Percentiles rank a stretch among this genome's conserved stretches.
Evolutionary conservation across 2,113 vertebrate species (phyloP).

Genomic region (Rhodinocichla rosea): DNA sequence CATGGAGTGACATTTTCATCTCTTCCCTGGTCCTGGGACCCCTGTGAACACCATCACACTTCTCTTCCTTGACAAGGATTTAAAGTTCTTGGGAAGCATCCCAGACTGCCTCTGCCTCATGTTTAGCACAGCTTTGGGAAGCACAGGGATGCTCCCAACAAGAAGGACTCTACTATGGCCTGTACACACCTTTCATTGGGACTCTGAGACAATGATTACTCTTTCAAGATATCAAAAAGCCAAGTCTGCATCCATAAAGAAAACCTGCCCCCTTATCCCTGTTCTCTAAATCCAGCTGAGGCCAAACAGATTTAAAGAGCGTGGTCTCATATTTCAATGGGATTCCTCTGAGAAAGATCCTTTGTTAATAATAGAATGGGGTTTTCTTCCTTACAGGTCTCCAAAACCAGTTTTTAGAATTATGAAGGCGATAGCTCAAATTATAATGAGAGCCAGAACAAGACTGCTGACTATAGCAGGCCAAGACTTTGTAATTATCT

Average conservation of each 20-base stretch:
- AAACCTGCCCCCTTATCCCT: not conserved
- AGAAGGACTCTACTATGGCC: not conserved
- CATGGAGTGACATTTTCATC: too few relatives aligned
- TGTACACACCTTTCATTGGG: accelerated
- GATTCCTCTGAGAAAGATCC: not conserved
- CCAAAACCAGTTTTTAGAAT: not conserved
- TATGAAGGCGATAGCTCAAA: not conserved
- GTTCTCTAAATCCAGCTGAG: not conserved
- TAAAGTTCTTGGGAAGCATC: not conserved
- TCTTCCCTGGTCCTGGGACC: too few relatives aligned
- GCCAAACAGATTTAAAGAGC: not conserved
- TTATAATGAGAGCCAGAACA: not conserved
- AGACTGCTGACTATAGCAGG: not conserved
- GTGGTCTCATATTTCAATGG: not conserved
- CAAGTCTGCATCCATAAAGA: not conserved
- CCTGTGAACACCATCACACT: too few relatives aligned
- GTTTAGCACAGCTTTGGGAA: not conserved
- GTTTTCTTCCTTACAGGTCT: not conserved
- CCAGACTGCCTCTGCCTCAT: not conserved
- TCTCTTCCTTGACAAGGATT: not conserved
- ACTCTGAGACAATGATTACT: not conserved
- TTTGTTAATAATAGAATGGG: not conserved
- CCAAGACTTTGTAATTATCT: not conserved
- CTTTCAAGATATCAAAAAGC: not conserved
- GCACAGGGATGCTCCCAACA: not conserved